Evolutionary conservation across 2,888 invertebrate genomes (phyloP).

Genomic region (Belgica antarctica): DNA sequence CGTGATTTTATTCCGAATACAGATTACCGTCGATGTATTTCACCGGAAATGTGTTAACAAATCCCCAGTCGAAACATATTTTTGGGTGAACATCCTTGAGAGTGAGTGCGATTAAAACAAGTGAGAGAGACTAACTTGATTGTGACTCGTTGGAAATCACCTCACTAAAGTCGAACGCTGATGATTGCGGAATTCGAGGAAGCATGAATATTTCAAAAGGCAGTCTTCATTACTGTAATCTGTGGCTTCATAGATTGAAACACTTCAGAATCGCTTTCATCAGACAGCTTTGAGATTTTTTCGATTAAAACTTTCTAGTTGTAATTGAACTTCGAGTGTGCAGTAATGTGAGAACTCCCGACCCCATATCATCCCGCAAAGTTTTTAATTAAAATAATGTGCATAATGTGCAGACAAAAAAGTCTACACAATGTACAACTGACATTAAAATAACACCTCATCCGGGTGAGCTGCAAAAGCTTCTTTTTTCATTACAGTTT

Average conservation of each 20-base stretch:
- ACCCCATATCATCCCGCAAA: not conserved
- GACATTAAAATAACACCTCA: slow-evolving; percentile 13
- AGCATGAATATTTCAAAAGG: no score
- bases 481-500: slow-evolving; percentile 21
- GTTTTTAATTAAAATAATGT: slow-evolving; percentile 22
- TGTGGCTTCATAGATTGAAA: no score
- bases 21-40: slow-evolving; percentile 25
- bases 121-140: no score
- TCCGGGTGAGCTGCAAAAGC: not conserved
- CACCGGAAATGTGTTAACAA: not conserved
- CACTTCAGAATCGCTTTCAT: no score
- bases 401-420: not conserved
- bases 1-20: slow-evolving; percentile 30
- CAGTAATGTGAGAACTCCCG: not conserved
- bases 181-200: no score
- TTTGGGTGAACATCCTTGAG: no score
- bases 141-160: no score
- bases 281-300: no score
- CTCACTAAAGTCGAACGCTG: no score
- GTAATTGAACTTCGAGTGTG: not conserved
- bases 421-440: not conserved
- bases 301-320: not conserved
- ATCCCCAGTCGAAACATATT: slow-evolving; percentile 13
- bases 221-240: no score
- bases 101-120: no score